Evolutionary conservation across 2,888 invertebrate genomes (phyloP).

Genomic region (Fragum fragum): DNA sequence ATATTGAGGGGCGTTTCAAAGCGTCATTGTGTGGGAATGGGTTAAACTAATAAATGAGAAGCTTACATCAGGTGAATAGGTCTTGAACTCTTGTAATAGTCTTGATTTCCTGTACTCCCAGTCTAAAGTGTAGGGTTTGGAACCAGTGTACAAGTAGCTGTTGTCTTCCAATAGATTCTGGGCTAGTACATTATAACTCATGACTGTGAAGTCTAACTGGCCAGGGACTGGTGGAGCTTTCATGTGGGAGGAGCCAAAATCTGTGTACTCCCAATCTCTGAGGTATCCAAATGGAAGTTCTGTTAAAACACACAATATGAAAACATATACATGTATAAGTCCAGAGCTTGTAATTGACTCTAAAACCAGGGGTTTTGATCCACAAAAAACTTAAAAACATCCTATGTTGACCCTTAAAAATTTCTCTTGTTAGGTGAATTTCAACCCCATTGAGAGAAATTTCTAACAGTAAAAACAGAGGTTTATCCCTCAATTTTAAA

Average conservation of each 20-base stretch:
- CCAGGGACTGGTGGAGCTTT: conserved; percentile 5
- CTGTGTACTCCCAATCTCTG: conserved; percentile 59
- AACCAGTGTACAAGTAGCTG: conserved; percentile 91
- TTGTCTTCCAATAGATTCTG: conserved; percentile 93
- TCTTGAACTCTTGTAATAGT: conserved; percentile 89
- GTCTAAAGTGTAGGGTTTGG: conserved; percentile 89
- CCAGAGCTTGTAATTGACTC: too few relatives aligned
- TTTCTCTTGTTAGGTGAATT: too few relatives aligned
- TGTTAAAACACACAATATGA: conserved; percentile 13
- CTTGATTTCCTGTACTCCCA: conserved; percentile 91
- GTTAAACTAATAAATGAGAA: not conserved
- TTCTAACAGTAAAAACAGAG: too few relatives aligned
- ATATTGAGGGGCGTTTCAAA: too few relatives aligned
- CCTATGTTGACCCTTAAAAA: too few relatives aligned
- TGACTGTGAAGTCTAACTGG: conserved; percentile 89
- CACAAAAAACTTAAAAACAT: too few relatives aligned
- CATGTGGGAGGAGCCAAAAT: conserved; percentile 38
- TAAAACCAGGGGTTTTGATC: too few relatives aligned
- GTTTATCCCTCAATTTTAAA: too few relatives aligned
- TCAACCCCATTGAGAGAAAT: too few relatives aligned
- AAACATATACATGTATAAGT: too few relatives aligned
- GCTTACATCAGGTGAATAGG: conserved; percentile 89
- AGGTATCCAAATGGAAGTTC: conserved; percentile 23
- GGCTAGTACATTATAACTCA: conserved; percentile 96
- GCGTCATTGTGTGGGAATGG: too few relatives aligned